Evolutionary conservation across 1,140 invertebrate species (phyloP), one percentile per base, ranked within the genome.

Genomic region (Ceratosolen solmsi): DNA sequence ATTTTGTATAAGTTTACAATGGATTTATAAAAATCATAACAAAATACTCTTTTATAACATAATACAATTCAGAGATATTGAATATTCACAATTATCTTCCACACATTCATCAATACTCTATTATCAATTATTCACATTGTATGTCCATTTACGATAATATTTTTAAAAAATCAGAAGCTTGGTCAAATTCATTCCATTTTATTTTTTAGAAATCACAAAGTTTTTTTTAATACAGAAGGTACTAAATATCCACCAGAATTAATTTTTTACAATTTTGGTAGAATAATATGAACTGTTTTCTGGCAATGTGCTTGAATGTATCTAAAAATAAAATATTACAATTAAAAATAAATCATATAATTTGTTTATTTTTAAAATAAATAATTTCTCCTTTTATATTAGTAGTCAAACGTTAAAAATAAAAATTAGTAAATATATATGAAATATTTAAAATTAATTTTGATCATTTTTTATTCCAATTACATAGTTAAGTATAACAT

Each of bases 21-120:
- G 86, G 87, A 89, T 86, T 89, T 91, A 91, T 91, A 91, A 91
- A 92, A 91, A 89, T 91, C 76, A 87, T 92, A 91, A 91, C 88
- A 90, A 92, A 91, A 91, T 91, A 91, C 88, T 89, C 86, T 89
- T 85, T 56, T 86, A 89, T 88, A 89, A 90, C 88, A 86, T 87
- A 89, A 92, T 90, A 89, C 87, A 90, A 91, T 90, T 89, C 83
- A 89, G 87, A 89, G 86, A 89, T 86, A 87, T 88, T 89, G 87
- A 83, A 89, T 89, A 89, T 91, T 90, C 89, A 91, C 89, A 92
- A 87, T 89, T 82, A 87, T 89, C 82, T 87, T 84, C 71, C 85
- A 84, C 78, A 70, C 83, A 86, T 88, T 85, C 87, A 86, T 79
- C 83, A 86, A 86, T 87, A 87, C 36, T 46, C 77, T 83, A 84